Conservation (phyloP, 2,797 vertebrate genomes). For the Crax fasciolata region DNA sequence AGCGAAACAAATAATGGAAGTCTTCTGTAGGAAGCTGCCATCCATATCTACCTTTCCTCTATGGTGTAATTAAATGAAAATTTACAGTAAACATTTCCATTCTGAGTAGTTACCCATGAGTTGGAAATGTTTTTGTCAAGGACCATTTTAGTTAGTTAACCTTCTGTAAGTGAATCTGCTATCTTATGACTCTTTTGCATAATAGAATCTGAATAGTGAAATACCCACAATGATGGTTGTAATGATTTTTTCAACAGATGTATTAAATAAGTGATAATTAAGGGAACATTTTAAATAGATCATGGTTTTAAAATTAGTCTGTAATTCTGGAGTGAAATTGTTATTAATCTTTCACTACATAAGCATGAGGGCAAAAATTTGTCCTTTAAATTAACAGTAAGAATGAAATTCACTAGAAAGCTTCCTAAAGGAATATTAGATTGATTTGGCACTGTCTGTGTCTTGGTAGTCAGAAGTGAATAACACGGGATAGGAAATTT, state of each 20-base stretch:
- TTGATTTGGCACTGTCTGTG: background rate
- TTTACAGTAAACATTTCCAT: constrained; percentile 44
- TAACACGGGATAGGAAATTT: background rate
- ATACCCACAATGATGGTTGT: background rate
- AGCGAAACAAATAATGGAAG: constrained; percentile 20
- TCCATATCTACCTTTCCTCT: background rate
- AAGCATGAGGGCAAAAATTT: background rate
- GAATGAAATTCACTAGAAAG: background rate
- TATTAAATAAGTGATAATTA: constrained; percentile 16
- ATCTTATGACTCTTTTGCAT: background rate
- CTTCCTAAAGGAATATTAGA: background rate
- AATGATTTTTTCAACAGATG: background rate
- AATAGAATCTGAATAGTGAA: constrained; percentile 15
- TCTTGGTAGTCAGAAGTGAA: background rate
- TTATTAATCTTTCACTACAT: constrained; percentile 8
- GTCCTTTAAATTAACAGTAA: background rate
- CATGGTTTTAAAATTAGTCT: constrained; percentile 40
- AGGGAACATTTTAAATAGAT: background rate
- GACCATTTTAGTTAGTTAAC: constrained; percentile 46
- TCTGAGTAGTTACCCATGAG: background rate
- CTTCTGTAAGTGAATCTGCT: constrained; percentile 30
- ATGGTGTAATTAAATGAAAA: constrained; percentile 30
- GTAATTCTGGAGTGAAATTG: background rate
- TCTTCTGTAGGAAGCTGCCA: constrained; percentile 13
- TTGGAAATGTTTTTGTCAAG: background rate